Evolutionary conservation across 2,888 invertebrate species (phyloP).

Genomic region (Chalcis sispes): DNA sequence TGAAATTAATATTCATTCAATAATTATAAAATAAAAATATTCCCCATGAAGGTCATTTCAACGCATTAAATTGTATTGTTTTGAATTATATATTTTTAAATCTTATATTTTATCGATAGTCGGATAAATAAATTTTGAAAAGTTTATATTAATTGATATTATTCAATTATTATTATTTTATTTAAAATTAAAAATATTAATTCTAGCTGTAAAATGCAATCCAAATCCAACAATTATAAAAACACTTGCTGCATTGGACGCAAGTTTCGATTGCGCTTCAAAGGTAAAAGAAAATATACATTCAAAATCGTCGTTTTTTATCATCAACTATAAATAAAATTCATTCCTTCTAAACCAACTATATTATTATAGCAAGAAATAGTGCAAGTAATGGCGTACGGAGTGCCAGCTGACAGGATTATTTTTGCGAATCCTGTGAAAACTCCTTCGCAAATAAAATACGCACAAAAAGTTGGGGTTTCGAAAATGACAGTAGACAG

Average conservation of each 20-base stretch:
- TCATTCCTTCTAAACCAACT: background rate
- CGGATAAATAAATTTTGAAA: conserved; percentile 33
- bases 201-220: conserved; percentile 81
- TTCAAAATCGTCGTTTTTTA: background rate
- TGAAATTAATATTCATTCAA: too few species aligned
- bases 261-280: conserved; percentile 82
- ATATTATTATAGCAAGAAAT: conserved; percentile 77
- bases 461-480: conserved; percentile 77
- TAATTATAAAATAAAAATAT: too few species aligned
- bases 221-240: conserved; percentile 75
- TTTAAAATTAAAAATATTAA: conserved; percentile 30
- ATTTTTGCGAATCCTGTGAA: conserved; percentile 81
- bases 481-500: conserved; percentile 79
- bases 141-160: background rate
- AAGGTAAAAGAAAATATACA: conserved; percentile 62
- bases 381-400: conserved; percentile 76
- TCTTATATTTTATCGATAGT: too few species aligned
- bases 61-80: too few species aligned
- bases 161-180: background rate
- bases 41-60: too few species aligned
- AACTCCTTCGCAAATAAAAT: conserved; percentile 77
- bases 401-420: conserved; percentile 77
- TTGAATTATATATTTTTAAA: too few species aligned
- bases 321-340: conserved; percentile 8
- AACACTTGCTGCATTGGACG: conserved; percentile 78